These are phyloP conservation scores for Orchestes rusci DNA, from an alignment of 2,888 invertebrate genomes.

Conservation along the genomic window DNA sequence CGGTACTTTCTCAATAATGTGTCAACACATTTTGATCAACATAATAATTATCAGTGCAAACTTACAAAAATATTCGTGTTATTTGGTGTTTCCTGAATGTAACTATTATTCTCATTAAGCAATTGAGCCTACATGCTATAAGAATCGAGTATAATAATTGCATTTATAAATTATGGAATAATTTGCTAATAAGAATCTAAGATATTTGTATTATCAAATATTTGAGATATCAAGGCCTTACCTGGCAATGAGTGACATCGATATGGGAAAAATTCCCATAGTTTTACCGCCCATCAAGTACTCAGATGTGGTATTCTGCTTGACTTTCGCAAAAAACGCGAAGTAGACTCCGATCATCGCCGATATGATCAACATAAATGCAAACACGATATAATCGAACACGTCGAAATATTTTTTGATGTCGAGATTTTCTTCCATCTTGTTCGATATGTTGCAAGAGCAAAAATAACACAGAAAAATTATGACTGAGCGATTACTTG, in stretches of 20 bases:
- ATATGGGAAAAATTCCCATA: conserved; percentile 68
- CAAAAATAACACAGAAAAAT: conserved; percentile 5
- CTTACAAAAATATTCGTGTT: too few relatives aligned
- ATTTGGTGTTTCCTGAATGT: too few relatives aligned
- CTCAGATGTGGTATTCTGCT: conserved; percentile 57
- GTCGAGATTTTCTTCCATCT: conserved; percentile 16
- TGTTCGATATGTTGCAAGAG: conserved; percentile 1
- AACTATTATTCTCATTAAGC: too few relatives aligned
- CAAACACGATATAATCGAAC: conserved; percentile 21
- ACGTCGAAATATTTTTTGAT: conserved; percentile 20
- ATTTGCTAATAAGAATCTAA: neutral
- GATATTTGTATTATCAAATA: neutral
- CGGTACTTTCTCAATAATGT: too few relatives aligned
- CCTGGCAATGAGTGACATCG: conserved; percentile 69
- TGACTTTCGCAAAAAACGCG: conserved; percentile 48
- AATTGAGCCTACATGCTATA: too few relatives aligned
- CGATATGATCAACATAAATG: conserved; percentile 47
- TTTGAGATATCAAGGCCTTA: conserved; percentile 38
- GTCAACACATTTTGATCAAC: too few relatives aligned
- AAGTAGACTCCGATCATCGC: conserved; percentile 54
- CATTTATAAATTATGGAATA: neutral
- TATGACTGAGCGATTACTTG: conserved; percentile 12
- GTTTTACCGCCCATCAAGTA: conserved; percentile 66
- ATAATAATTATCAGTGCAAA: too few relatives aligned
- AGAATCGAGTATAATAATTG: too few relatives aligned